Conservation (phyloP, 1,140 invertebrate species). For the Ditylenchus dipsaci region DNA sequence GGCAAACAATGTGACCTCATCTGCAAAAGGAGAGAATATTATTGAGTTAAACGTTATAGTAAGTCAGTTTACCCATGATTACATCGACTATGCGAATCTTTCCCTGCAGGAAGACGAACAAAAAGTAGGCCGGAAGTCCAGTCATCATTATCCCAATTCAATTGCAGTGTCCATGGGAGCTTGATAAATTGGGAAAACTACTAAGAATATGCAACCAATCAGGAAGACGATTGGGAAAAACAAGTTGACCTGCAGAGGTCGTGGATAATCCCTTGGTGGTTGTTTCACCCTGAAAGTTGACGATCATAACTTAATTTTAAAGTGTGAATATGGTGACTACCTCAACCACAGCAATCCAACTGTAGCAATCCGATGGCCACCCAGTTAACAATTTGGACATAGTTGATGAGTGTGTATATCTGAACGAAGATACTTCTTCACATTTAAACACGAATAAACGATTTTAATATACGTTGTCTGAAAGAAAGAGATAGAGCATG, state of each 20-base stretch:
- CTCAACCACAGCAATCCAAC: conserved; percentile 84
- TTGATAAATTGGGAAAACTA: conserved; percentile 86
- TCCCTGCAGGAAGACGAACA: conserved; percentile 65
- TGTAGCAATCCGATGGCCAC: conserved; percentile 91
- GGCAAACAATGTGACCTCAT: conserved; percentile 35
- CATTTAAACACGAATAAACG: background rate
- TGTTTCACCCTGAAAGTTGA: conserved; percentile 26
- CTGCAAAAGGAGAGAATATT: conserved; percentile 14
- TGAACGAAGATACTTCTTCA: background rate
- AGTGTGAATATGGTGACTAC: conserved; percentile 63
- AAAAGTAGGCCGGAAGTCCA: conserved; percentile 79
- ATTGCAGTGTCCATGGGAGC: conserved; percentile 83
- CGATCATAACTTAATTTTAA: background rate
- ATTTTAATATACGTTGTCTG: conserved; percentile 75
- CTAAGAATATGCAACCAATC: conserved; percentile 81
- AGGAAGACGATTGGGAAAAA: conserved; percentile 86
- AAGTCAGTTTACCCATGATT: conserved; percentile 30
- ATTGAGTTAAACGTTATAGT: conserved; percentile 2
- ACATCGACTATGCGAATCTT: conserved; percentile 27
- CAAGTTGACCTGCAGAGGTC: conserved; percentile 47
- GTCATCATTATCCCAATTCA: conserved; percentile 76
- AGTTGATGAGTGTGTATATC: conserved; percentile 73
- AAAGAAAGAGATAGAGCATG: conserved; percentile 75
- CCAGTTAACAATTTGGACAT: conserved; percentile 87
- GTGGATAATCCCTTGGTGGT: conserved; percentile 40